Conservation (phyloP, 1,140 invertebrate genomes). For the Conus betulinus region DNA sequence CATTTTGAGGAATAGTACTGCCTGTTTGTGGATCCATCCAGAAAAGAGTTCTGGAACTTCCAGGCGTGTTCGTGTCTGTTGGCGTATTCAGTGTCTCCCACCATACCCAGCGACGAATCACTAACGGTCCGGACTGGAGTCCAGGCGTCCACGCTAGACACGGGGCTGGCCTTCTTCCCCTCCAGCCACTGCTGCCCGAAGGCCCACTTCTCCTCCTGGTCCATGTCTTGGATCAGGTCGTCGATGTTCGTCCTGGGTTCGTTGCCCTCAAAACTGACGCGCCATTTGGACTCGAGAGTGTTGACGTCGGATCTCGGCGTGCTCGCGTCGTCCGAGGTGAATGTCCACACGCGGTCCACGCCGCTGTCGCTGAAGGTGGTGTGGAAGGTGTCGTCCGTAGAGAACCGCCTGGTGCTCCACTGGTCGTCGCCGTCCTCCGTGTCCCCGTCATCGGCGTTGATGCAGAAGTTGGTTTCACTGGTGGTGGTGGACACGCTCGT, state of each 20-base stretch:
- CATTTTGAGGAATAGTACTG: not conserved
- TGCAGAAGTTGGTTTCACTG: not conserved
- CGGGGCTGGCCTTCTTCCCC: not conserved
- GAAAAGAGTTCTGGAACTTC: constrained; percentile 3
- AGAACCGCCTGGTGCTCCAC: not conserved
- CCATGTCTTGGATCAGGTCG: constrained; percentile 1
- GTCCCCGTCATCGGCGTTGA: not conserved
- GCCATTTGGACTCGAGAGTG: not conserved
- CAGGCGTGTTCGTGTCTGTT: not conserved
- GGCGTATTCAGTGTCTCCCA: not conserved
- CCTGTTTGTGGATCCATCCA: not conserved
- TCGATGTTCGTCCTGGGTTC: not conserved
- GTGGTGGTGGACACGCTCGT: not conserved
- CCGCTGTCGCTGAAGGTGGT: constrained; percentile 15
- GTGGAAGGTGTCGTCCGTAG: not conserved
- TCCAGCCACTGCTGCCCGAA: not conserved
- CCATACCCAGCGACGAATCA: not conserved
- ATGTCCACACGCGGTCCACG: not conserved
- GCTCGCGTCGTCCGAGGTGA: not conserved
- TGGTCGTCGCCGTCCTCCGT: not conserved
- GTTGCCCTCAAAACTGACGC: not conserved
- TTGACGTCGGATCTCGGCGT: not conserved
- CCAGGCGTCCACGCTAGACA: not conserved
- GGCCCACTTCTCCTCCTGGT: constrained; percentile 5
- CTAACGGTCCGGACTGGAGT: not conserved